phyloP scores from a whole-genome alignment of 2,888 invertebrate species.

The Bibio marci region DNA sequence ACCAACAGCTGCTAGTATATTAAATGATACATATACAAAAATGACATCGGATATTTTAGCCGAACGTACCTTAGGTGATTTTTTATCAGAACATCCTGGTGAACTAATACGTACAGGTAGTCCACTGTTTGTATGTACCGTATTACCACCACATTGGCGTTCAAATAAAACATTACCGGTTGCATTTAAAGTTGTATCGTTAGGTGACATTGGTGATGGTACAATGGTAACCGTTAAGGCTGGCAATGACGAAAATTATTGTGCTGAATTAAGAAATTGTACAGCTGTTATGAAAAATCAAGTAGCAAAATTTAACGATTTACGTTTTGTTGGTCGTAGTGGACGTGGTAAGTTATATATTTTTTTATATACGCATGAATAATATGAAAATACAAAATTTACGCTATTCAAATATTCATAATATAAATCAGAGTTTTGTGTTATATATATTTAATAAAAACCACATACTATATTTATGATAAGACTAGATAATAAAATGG shows the following conservation, averaged over 20 bases:
- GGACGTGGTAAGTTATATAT: conserved; percentile 73
- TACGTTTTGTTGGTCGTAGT: conserved; percentile 95
- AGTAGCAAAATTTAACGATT: conserved; percentile 96
- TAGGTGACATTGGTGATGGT: conserved; percentile 90
- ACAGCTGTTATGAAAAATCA: conserved; percentile 96
- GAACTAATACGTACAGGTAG: conserved; percentile 84
- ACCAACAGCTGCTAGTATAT: conserved; percentile 47
- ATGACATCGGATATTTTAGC: conserved; percentile 83
- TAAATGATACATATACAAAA: conserved; percentile 72
- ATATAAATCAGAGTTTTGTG: background rate
- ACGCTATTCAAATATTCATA: background rate
- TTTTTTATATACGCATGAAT: too few relatives aligned
- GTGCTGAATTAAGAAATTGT: conserved; percentile 86
- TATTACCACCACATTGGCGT: conserved; percentile 90
- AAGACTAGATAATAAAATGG: too few relatives aligned
- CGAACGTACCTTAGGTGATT: conserved; percentile 71
- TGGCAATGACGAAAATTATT: conserved; percentile 97
- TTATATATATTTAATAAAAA: background rate
- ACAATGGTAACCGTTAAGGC: conserved; percentile 90
- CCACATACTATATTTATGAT: too few relatives aligned
- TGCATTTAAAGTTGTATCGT: conserved; percentile 89
- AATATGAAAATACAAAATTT: too few relatives aligned
- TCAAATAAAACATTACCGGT: conserved; percentile 96
- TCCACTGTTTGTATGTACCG: conserved; percentile 90
- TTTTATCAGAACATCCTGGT: conserved; percentile 77